Percentiles rank a stretch among this genome's conserved stretches.
Evolutionary conservation across 2,113 vertebrate species (phyloP).

Genomic region (Apodemus speciosus): DNA sequence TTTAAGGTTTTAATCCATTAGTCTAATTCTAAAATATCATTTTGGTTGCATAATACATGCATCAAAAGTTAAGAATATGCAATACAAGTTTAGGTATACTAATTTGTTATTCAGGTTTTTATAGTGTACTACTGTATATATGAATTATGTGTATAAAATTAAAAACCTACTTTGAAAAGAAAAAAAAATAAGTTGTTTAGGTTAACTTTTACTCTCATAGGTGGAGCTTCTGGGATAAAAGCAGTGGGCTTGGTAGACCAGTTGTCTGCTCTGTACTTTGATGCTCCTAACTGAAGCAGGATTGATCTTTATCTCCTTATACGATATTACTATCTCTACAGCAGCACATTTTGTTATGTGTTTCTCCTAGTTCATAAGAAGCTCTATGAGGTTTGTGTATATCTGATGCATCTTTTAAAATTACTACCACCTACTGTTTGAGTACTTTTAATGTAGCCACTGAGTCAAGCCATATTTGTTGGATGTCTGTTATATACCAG

Average conservation of each 20-base stretch:
- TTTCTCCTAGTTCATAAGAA: constrained; percentile 37
- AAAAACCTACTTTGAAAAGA: constrained; percentile 3
- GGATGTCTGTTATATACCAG: neutral
- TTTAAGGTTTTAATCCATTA: neutral
- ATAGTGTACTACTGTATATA: neutral
- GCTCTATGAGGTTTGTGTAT: neutral
- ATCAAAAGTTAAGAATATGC: neutral
- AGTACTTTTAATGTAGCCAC: neutral
- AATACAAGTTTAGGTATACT: neutral
- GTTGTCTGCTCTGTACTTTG: neutral
- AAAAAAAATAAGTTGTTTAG: neutral
- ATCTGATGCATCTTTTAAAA: constrained; percentile 9
- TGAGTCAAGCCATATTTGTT: neutral
- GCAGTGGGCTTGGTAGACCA: neutral
- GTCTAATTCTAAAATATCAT: neutral
- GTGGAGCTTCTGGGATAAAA: neutral
- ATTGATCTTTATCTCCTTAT: neutral
- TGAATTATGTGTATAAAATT: neutral
- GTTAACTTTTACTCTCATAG: constrained; percentile 16
- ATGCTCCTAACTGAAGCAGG: neutral
- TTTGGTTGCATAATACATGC: neutral
- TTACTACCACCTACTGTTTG: neutral
- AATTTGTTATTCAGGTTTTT: constrained; percentile 39
- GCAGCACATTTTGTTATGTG: neutral
- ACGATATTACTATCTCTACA: neutral